Evolutionary conservation across 2,888 invertebrate species (phyloP).

Genomic region (Darwinula stevensoni): DNA sequence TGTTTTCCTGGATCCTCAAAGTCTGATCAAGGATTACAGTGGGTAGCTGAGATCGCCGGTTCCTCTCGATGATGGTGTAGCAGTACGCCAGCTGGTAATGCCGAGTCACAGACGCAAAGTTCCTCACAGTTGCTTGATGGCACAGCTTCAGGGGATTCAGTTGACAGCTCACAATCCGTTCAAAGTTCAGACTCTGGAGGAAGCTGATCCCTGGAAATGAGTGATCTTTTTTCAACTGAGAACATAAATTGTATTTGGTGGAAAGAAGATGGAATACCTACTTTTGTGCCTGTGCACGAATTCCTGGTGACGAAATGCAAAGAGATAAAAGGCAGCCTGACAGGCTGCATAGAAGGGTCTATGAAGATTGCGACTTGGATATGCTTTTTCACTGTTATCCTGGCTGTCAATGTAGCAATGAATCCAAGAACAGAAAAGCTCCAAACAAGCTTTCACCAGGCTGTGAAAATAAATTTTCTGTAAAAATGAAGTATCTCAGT

Average conservation of each 20-base stretch:
- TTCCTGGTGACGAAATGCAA: slow-evolving; percentile 63
- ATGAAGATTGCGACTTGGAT: slow-evolving; percentile 24
- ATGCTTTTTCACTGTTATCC: slow-evolving; percentile 5
- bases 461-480: slow-evolving; percentile 16
- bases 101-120: slow-evolving; percentile 49
- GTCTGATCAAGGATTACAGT: too few species aligned
- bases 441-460: slow-evolving; percentile 29
- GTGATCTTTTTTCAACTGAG: too few species aligned
- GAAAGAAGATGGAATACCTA: slow-evolving; percentile 18
- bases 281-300: slow-evolving; percentile 43
- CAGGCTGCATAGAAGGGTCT: slow-evolving; percentile 70
- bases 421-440: slow-evolving; percentile 48
- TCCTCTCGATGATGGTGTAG: slow-evolving; percentile 60
- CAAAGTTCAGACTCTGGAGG: slow-evolving; percentile 48
- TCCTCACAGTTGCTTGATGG: slow-evolving; percentile 38
- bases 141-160: slow-evolving; percentile 68
- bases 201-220: slow-evolving; percentile 37
- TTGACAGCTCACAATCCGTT: slow-evolving; percentile 49
- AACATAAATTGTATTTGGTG: too few species aligned
- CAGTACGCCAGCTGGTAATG: slow-evolving; percentile 73
- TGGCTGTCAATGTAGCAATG: slow-evolving; percentile 37
- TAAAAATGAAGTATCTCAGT: neutral
- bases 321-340: slow-evolving; percentile 69
- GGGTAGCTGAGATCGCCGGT: slow-evolving; percentile 20
- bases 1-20: too few species aligned